phyloP scores from a whole-genome alignment of 2,797 vertebrate species.

The Sylvilagus floridanus region DNA sequence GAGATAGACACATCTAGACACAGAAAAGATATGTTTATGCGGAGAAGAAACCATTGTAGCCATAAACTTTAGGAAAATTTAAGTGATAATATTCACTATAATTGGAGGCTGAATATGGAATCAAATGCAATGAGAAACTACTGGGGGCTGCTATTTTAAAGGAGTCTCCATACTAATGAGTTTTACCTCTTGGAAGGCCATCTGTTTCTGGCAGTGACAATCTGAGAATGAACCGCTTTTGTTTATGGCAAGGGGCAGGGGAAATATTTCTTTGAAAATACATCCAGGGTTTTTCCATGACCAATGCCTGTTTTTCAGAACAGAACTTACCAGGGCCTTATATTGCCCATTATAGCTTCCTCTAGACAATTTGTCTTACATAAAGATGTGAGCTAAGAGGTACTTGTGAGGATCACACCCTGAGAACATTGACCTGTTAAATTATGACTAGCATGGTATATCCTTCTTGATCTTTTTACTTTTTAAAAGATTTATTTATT shows the following conservation, averaged over 20 bases:
- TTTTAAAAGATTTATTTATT: neutral
- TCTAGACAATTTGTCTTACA: neutral
- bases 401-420: neutral
- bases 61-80: neutral
- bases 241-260: neutral
- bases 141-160: neutral
- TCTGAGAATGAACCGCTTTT: neutral
- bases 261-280: neutral
- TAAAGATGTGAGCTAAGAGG: neutral
- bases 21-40: neutral
- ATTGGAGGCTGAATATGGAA: neutral
- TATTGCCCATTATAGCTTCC: no score
- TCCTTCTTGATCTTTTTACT: neutral
- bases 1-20: neutral
- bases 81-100: neutral
- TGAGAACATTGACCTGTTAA: neutral
- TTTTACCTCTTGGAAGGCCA: neutral
- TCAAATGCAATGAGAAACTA: neutral
- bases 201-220: neutral
- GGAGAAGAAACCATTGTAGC: neutral
- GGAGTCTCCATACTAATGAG: neutral
- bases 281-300: neutral
- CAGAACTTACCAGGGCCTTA: neutral
- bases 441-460: neutral
- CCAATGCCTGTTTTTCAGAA: neutral